These are phyloP conservation scores for Grantiella picta DNA, from an alignment of 2,113 vertebrate genomes.

Conservation along the genomic window DNA sequence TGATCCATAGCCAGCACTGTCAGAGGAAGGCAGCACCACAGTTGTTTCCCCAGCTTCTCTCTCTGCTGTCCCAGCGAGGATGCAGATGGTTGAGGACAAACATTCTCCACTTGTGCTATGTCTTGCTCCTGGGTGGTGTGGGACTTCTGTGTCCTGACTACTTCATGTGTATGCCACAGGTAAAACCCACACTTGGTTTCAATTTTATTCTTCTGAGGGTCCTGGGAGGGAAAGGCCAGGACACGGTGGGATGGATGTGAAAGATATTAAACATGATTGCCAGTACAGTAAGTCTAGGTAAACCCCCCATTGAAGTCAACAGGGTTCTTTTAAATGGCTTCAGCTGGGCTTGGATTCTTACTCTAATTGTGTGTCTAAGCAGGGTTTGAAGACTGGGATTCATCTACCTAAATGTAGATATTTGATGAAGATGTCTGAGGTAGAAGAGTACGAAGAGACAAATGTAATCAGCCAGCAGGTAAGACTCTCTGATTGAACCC, in stretches of 20 bases:
- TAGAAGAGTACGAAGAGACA: background rate
- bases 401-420: background rate
- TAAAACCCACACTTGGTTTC: background rate
- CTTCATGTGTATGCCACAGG: background rate
- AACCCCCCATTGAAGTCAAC: background rate
- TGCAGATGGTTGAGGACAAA: accelerated
- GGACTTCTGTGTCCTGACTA: background rate
- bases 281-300: background rate
- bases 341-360: background rate
- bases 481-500: background rate
- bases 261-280: background rate
- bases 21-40: background rate
- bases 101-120: accelerated
- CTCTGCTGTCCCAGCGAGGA: accelerated
- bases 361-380: accelerated
- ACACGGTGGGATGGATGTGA: background rate
- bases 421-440: background rate
- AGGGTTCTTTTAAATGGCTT: background rate
- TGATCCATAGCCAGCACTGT: background rate
- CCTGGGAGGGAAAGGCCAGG: background rate
- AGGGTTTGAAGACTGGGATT: background rate
- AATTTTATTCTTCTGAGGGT: background rate
- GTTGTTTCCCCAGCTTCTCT: background rate
- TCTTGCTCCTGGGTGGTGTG: background rate
- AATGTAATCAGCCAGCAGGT: background rate